phyloP scores from a whole-genome alignment of 2,113 vertebrate species.

The Proteles cristata region DNA sequence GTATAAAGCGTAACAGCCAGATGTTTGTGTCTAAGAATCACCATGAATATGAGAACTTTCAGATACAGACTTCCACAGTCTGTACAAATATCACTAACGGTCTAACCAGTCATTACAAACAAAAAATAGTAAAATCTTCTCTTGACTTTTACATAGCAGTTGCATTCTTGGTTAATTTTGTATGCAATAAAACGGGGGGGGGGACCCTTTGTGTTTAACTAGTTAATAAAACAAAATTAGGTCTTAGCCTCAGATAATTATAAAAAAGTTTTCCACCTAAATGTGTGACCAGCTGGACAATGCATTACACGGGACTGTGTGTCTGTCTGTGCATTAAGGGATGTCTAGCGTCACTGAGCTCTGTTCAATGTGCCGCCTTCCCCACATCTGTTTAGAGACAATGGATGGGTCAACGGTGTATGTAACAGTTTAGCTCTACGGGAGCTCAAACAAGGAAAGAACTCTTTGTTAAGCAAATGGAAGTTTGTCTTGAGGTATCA shows the following conservation, averaged over 20 bases:
- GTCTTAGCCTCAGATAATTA: background rate
- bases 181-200: background rate
- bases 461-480: background rate
- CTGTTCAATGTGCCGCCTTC: background rate
- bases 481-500: background rate
- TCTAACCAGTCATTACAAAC: background rate
- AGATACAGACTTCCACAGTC: background rate
- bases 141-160: background rate
- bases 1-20: background rate
- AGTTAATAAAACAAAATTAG: background rate
- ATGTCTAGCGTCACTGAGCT: background rate
- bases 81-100: background rate
- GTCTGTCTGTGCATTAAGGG: background rate
- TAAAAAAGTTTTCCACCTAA: background rate
- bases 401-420: background rate
- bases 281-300: background rate
- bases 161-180: background rate
- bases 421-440: background rate
- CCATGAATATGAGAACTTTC: background rate
- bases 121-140: background rate
- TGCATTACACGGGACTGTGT: background rate
- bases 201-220: background rate
- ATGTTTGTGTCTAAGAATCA: background rate
- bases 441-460: background rate
- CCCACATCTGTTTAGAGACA: background rate